Evolutionary conservation across 2,113 vertebrate genomes (phyloP).

Genomic region (western clawed frog (Xenopus tropicalis)): UCB_Xtro_10.0 CM004444.2:85422001-85422500

Average conservation of each 20-base stretch:
- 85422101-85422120: not conserved
- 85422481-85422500: constrained; percentile 49
- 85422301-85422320: constrained; percentile 12
- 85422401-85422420: constrained; percentile 19
- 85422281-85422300: not conserved
- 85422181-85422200: constrained; percentile 16
- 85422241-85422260: constrained; percentile 33
- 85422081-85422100: constrained; percentile 3
- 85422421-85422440: not conserved
- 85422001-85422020: too few relatives aligned
- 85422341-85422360: constrained; percentile 34
- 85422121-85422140: too few relatives aligned
- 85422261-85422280: constrained; percentile 19
- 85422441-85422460: constrained; percentile 45
- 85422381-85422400: not conserved
- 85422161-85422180: constrained; percentile 26
- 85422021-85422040: too few relatives aligned
- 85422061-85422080: constrained; percentile 23
- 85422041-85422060: too few relatives aligned
- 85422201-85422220: constrained; percentile 16
- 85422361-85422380: constrained; percentile 33
- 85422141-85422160: constrained; percentile 20
- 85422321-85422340: constrained; percentile 19
- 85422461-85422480: constrained; percentile 54
- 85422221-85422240: constrained; percentile 28